Conservation (phyloP, 2,113 vertebrate species). For the Vanacampus margaritifer region DNA sequence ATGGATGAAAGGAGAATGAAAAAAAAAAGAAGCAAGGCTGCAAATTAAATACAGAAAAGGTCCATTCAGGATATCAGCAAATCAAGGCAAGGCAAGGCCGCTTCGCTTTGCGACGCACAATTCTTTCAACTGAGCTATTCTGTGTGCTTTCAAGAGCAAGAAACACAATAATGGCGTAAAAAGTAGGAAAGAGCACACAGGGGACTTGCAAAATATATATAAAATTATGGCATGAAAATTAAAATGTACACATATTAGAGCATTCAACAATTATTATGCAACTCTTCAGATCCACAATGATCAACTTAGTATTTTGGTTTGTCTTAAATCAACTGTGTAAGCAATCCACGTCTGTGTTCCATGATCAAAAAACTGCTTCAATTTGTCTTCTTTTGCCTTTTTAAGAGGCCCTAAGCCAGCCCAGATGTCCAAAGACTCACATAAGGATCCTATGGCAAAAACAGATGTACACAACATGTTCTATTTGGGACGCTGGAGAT, state of each 20-base stretch:
- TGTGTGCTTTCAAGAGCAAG: background rate
- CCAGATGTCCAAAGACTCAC: background rate
- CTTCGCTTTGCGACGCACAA: background rate
- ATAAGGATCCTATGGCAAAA: background rate
- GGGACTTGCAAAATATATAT: background rate
- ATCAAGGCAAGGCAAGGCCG: constrained; percentile 26
- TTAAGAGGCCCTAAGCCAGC: background rate
- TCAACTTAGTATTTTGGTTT: background rate
- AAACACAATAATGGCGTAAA: background rate
- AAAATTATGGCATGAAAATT: background rate
- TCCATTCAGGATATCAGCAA: constrained; percentile 49
- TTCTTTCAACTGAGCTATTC: constrained; percentile 1
- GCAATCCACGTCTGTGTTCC: background rate
- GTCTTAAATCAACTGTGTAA: background rate
- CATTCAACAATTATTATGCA: background rate
- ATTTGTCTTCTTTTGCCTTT: background rate
- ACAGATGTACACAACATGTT: background rate
- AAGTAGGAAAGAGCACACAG: background rate
- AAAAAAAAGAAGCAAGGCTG: constrained; percentile 31
- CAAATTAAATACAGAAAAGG: constrained; percentile 46
- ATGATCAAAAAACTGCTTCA: background rate
- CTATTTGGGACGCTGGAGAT: background rate
- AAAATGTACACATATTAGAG: background rate
- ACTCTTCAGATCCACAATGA: background rate
- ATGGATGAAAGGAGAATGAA: constrained; percentile 9